Base-by-base conservation (phyloP, 2,113 vertebrate species). In the Hemiscyllium ocellatum region DNA sequence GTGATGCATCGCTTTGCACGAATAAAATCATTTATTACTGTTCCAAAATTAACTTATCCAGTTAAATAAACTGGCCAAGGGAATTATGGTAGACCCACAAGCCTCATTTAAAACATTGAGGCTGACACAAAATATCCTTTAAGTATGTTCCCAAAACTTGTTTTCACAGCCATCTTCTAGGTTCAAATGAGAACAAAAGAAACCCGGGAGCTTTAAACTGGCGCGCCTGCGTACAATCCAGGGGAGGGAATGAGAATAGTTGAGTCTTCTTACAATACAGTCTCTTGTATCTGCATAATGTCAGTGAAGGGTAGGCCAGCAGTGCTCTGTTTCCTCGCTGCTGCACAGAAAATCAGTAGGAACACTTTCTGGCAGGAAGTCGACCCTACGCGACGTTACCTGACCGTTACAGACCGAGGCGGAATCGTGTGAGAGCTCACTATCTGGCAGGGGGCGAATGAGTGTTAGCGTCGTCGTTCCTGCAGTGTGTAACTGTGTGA, bases 401-500 rank as follows among this genome's bases (percentile, higher is more conserved):
- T 20, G 66, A 68, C 22, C 47, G 33, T 17, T 70, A 10, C 7
- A 83, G 5, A n/a, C 47, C 22, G 12, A 56, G 29, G 13, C 61
- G 87, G 33, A 37, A n/a, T 93, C 61, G 17, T 6, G 61, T 33
- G 89, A 19, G 24, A 50, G 93, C 93, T 50, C 93, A 95, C 42
- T 61, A 95, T 95, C 42, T 95, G 85, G 85, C 65, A 69, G 91
- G 65, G 91, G 70, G 66, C 70, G 91, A 69, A 42, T 96, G n/a
- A 95, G 68, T 94, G 83, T 89, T 96, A 96, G 68, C 90, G 95
- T 95, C 24, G 13, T 8, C 96, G 56, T 72, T 76, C 69, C 95
- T 52, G 89, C 96, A 52, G 65, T 37, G 95, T 72, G 72, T 95
- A 90, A 42, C 1, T 95, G 83, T 65, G 87, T 91, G 87, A 91